phyloP scores from a whole-genome alignment of 1,140 invertebrate genomes.

The Holotrichia oblita region DNA sequence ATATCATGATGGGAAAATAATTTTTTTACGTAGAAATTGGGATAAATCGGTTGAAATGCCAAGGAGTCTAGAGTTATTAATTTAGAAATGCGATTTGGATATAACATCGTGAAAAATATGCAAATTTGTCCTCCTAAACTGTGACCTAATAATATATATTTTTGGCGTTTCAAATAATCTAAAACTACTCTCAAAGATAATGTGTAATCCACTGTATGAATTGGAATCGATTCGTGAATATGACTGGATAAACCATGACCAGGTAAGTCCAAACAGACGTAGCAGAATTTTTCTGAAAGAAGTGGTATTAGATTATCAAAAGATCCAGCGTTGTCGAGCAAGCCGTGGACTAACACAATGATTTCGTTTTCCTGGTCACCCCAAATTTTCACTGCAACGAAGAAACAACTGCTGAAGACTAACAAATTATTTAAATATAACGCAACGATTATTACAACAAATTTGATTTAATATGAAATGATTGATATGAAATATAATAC shows the following conservation, averaged over 20 bases:
- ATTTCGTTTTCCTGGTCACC: slow-evolving; percentile 64
- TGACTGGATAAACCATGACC: slow-evolving; percentile 75
- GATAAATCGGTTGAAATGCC: slow-evolving; percentile 52
- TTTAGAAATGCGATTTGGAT: slow-evolving; percentile 64
- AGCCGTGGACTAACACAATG: slow-evolving; percentile 72
- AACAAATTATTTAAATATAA: background rate
- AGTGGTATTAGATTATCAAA: slow-evolving; percentile 71
- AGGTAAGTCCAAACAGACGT: slow-evolving; percentile 74
- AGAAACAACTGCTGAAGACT: background rate
- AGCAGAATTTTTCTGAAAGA: slow-evolving; percentile 68
- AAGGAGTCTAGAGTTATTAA: slow-evolving; percentile 66
- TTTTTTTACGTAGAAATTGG: slow-evolving; percentile 50
- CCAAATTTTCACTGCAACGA: slow-evolving; percentile 70
- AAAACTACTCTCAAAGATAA: background rate
- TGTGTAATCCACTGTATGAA: slow-evolving; percentile 50
- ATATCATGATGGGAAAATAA: slow-evolving; percentile 55
- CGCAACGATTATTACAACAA: too few species aligned
- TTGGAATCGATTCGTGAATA: slow-evolving; percentile 58
- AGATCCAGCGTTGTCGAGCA: slow-evolving; percentile 71
- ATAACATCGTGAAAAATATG: slow-evolving; percentile 61
- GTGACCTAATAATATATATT: slow-evolving; percentile 66
- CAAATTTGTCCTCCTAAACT: slow-evolving; percentile 67
- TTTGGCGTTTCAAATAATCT: slow-evolving; percentile 57
- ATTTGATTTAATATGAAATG: too few species aligned
- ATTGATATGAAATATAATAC: too few species aligned